phyloP scores from a whole-genome alignment of 2,797 vertebrate species.

The Oreonectes daqikongensis region DNA sequence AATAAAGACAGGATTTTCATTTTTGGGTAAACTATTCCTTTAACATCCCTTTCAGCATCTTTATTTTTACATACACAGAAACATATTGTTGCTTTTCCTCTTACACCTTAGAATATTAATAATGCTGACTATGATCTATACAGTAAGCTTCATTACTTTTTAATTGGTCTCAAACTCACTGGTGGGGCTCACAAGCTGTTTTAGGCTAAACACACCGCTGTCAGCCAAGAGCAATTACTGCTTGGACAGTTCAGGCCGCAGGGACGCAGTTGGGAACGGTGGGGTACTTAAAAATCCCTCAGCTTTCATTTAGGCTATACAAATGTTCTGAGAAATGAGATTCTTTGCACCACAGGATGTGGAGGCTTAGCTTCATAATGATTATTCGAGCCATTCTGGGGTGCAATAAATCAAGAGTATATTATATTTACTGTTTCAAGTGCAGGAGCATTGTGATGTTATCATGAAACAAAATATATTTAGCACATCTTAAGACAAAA shows the following conservation, averaged over 20 bases:
- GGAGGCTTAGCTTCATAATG: conserved; percentile 19
- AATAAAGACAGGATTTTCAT: too few relatives aligned
- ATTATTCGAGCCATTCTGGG: conserved; percentile 19
- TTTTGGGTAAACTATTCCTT: too few relatives aligned
- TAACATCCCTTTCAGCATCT: too few relatives aligned
- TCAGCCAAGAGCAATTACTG: conserved; percentile 45
- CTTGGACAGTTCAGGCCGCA: conserved; percentile 33
- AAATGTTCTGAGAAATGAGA: conserved; percentile 31
- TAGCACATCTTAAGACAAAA: too few relatives aligned
- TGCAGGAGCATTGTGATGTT: neutral
- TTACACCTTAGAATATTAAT: conserved; percentile 6
- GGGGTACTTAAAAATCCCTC: conserved; percentile 29
- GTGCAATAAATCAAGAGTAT: conserved; percentile 17
- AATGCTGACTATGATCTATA: conserved; percentile 17
- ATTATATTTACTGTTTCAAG: neutral
- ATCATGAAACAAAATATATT: too few relatives aligned
- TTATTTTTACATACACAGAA: too few relatives aligned
- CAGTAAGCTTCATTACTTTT: conserved; percentile 26
- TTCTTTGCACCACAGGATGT: conserved; percentile 10
- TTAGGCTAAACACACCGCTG: conserved; percentile 32
- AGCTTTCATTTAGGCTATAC: conserved; percentile 22
- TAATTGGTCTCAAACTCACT: conserved; percentile 34
- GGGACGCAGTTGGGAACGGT: conserved; percentile 36
- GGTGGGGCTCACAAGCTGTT: conserved; percentile 28
- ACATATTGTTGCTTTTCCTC: neutral